A percentile compares a stretch with the other conserved stretches of the same genome.
These are phyloP conservation scores for Hylaeus volcanicus DNA, from an alignment of 1,140 invertebrate species.

Conservation along the genomic window DNA sequence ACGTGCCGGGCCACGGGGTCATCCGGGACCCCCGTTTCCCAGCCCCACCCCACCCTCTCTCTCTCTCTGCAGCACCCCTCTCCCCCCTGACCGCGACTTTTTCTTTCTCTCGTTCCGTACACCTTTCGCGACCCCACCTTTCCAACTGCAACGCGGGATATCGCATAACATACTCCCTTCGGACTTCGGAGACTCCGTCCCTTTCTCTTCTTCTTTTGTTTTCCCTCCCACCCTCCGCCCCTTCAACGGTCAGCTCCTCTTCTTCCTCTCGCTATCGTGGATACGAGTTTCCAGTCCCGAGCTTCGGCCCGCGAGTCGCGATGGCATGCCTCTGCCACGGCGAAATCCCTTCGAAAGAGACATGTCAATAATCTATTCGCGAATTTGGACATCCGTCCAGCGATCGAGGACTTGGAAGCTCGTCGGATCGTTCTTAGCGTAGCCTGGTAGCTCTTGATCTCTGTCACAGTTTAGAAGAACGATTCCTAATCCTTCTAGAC, in stretches of 20 bases:
- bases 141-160: conserved; percentile 62
- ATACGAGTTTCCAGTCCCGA: conserved; percentile 33
- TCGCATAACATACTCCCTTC: conserved; percentile 58
- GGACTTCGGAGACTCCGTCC: conserved; percentile 22
- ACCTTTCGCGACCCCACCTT: conserved; percentile 63
- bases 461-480: too few relatives aligned
- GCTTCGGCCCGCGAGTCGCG: conserved; percentile 1
- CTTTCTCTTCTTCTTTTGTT: conserved; percentile 23
- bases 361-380: conserved; percentile 1
- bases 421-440: neutral
- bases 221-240: conserved; percentile 8
- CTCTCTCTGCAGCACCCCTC: conserved; percentile 21
- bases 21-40: conserved; percentile 70
- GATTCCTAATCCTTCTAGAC: too few relatives aligned
- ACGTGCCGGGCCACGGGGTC: conserved; percentile 79
- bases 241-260: conserved; percentile 36
- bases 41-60: conserved; percentile 52
- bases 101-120: conserved; percentile 56
- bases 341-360: conserved; percentile 27
- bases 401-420: neutral
- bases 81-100: conserved; percentile 49
- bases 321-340: conserved; percentile 6
- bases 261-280: conserved; percentile 24
- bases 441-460: too few relatives aligned
- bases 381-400: neutral